These are phyloP conservation scores for Rotaria macrura DNA, from an alignment of 2,888 invertebrate species.

Conservation along the genomic window DNA sequence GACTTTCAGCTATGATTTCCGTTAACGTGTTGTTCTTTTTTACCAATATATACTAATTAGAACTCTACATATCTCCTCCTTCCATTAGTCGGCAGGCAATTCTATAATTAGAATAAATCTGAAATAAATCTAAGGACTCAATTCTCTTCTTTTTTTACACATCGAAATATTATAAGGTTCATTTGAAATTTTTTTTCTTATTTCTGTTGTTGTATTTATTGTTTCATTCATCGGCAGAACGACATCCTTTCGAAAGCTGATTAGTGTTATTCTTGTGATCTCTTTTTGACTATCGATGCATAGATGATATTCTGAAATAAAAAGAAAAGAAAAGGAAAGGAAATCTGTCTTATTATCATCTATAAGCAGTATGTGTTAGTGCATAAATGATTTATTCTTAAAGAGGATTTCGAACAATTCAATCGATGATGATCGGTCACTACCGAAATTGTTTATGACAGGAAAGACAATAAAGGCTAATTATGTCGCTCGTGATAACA, in stretches of 20 bases:
- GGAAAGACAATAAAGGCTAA: not conserved
- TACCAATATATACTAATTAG: not conserved
- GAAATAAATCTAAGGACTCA: not conserved
- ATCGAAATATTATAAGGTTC: no score
- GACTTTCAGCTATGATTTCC: not conserved
- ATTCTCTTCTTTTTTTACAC: no score
- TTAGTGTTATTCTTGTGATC: not conserved
- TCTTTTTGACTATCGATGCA: not conserved
- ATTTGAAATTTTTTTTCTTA: no score
- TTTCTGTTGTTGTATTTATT: no score
- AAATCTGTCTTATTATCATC: not conserved
- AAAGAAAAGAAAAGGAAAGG: not conserved
- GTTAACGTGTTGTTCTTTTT: not conserved
- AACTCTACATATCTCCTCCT: not conserved
- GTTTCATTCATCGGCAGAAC: not conserved
- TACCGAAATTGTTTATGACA: not conserved
- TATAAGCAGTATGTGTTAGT: not conserved
- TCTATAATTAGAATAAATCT: not conserved
- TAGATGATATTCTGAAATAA: not conserved
- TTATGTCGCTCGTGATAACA: not conserved
- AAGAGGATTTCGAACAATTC: not conserved
- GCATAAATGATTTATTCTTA: not conserved
- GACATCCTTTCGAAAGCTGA: not conserved
- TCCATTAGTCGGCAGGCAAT: conserved; percentile 3
- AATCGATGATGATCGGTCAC: not conserved